These are phyloP conservation scores for Odontocolon sp. DNA, from an alignment of 2,888 invertebrate genomes.

Conservation along the genomic window DNA sequence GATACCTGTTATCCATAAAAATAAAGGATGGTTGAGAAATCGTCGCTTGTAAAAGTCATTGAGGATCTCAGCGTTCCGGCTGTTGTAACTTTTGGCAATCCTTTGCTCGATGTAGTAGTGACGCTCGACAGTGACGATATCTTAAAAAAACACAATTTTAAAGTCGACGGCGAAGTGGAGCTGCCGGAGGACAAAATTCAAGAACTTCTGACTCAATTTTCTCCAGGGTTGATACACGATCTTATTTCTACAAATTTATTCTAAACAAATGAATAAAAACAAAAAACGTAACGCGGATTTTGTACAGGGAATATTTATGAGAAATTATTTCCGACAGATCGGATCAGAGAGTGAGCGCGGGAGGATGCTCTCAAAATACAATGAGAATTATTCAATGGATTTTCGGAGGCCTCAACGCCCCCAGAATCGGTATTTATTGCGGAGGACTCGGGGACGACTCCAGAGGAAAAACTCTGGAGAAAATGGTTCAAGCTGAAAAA, in stretches of 20 bases:
- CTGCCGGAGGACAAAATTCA: slow-evolving; percentile 70
- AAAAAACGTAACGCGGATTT: neutral
- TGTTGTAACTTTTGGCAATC: slow-evolving; percentile 78
- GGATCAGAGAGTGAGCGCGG: slow-evolving; percentile 67
- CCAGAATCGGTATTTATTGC: slow-evolving; percentile 67
- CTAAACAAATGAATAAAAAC: neutral
- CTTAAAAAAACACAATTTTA: slow-evolving; percentile 73
- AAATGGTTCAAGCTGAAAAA: slow-evolving; percentile 73
- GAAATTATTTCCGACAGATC: slow-evolving; percentile 61
- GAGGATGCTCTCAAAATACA: slow-evolving; percentile 77
- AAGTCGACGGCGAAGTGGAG: slow-evolving; percentile 75
- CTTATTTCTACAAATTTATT: neutral
- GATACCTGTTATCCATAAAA: neutral
- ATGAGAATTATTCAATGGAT: slow-evolving; percentile 76
- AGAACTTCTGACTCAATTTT: slow-evolving; percentile 69
- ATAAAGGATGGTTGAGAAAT: slow-evolving; percentile 65
- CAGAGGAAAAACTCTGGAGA: slow-evolving; percentile 72
- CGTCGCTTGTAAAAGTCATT: slow-evolving; percentile 64
- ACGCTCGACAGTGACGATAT: slow-evolving; percentile 70
- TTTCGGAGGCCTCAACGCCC: slow-evolving; percentile 64
- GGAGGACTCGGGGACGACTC: slow-evolving; percentile 78
- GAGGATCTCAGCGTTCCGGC: slow-evolving; percentile 68
- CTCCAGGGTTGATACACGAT: slow-evolving; percentile 68
- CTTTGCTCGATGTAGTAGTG: slow-evolving; percentile 76
- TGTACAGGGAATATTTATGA: neutral